Percentiles rank a stretch among this genome's conserved stretches.
These are phyloP conservation scores for Brachionus manjavacas DNA, from an alignment of 1,140 invertebrate species.

Conservation along the genomic window DNA sequence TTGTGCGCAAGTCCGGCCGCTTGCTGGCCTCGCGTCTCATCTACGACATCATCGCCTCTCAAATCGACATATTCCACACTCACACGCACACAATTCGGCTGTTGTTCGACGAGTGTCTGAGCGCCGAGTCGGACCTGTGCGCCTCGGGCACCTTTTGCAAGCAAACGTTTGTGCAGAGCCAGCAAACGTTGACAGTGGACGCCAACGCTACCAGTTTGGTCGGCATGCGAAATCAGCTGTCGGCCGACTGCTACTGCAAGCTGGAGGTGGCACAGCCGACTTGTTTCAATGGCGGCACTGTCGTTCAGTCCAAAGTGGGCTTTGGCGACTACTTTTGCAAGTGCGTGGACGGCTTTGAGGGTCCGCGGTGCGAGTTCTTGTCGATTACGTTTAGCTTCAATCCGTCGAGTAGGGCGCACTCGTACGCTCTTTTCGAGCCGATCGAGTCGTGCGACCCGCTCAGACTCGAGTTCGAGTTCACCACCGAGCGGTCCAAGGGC, in stretches of 20 bases:
- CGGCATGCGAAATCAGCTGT: background rate
- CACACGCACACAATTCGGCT: background rate
- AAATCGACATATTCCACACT: background rate
- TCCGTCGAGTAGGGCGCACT: conserved; percentile 14
- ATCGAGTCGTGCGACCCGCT: conserved; percentile 7
- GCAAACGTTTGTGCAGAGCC: background rate
- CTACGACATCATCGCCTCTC: conserved; percentile 11
- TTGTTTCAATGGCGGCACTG: conserved; percentile 24
- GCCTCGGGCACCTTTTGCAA: background rate
- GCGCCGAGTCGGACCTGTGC: background rate
- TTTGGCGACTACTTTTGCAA: conserved; percentile 33
- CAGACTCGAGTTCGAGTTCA: conserved; percentile 35
- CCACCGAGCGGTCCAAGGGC: conserved; percentile 2
- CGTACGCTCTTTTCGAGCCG: conserved; percentile 22
- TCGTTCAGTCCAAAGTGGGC: conserved; percentile 2
- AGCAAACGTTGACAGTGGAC: conserved; percentile 21
- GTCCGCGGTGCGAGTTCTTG: conserved; percentile 21
- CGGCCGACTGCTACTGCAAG: background rate
- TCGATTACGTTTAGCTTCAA: conserved; percentile 19
- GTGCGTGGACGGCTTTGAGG: background rate
- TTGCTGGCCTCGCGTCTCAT: background rate
- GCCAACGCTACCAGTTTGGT: conserved; percentile 34
- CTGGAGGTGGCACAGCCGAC: background rate
- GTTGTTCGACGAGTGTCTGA: conserved; percentile 1
- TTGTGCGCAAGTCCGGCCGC: background rate